Base-by-base conservation (phyloP, 2,113 vertebrate species). In the Ceyx margarethae region DNA sequence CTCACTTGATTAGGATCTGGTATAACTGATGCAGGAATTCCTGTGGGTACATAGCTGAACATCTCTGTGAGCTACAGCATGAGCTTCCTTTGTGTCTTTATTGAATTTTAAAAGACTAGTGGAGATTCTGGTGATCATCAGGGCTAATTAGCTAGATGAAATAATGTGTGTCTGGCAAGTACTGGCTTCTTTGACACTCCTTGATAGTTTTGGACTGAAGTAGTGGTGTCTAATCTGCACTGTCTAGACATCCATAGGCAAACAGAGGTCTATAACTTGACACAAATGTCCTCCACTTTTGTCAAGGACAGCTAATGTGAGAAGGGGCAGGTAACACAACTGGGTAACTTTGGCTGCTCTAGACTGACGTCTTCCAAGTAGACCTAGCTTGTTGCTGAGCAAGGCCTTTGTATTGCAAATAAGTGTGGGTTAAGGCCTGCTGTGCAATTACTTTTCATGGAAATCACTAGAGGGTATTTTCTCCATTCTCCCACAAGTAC, bases 391-490 rank as follows among this genome's bases (percentile, higher is more conserved):
- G 35, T 54, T 76, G 67, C 57, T 79, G 81, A 91, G 35, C 28
- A 51, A 67, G 43, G 88, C 42, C 29, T 65, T 76, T 72, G 54
- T 87, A n/a, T 42, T 65, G 69, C 66, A 79, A 50, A 60, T 61
- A 61, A 64, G 48, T 69, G 67, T 3, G 0, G 43, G 73, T 86
- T 42, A 20, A 79, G 33, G 81, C 45, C 35, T 76, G 66, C 84
- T 91, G 91, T 78, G 71, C 69, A 29, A 45, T 53, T 80, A 31
- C 65, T 91, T 94, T 28, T 48, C 43, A 37, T 15, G 74, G 57
- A 75, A 86, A 81, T 73, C 66, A 50, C 86, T 46, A 10, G 45
- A 79, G 73, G 73, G 62, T 66, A 64, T 90, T 93, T 88, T 87
- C 35, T 89, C 51, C 61, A 4, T 43, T 90, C 81, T 84, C 29